Percentiles rank a stretch among this genome's conserved stretches.
phyloP scores from a whole-genome alignment of 2,113 vertebrate genomes.

The Psammodynastes pulverulentus region DNA sequence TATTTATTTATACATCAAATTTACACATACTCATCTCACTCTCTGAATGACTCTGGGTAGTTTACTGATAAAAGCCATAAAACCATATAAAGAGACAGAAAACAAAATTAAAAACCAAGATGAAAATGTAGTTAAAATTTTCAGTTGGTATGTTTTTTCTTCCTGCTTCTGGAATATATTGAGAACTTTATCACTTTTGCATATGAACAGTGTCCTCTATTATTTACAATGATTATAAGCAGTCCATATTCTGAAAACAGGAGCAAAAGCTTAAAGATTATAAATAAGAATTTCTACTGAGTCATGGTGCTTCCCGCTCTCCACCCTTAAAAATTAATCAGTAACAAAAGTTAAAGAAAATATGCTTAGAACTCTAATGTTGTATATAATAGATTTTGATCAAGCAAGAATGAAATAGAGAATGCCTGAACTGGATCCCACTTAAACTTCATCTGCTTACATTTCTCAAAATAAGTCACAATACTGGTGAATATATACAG shows the following conservation, averaged over 20 bases:
- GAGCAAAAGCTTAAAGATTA: slow-evolving; percentile 1
- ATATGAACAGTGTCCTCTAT: not conserved
- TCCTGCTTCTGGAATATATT: not conserved
- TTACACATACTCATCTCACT: not conserved
- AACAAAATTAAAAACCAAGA: not conserved
- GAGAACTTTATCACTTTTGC: not conserved
- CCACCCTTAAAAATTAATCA: slow-evolving; percentile 4
- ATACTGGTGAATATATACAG: slow-evolving; percentile 62
- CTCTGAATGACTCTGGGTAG: not conserved
- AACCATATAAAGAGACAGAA: not conserved
- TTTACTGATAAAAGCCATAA: not conserved
- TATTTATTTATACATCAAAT: not conserved
- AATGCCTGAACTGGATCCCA: slow-evolving; percentile 67
- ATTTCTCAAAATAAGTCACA: slow-evolving; percentile 66
- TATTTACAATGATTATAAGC: not conserved
- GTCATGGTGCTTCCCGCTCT: not conserved
- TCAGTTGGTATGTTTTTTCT: not conserved
- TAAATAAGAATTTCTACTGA: not conserved
- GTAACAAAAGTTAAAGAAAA: slow-evolving; percentile 39
- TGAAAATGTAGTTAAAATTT: not conserved
- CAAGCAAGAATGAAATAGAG: slow-evolving; percentile 59
- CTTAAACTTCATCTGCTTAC: slow-evolving; percentile 69
- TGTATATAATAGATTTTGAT: slow-evolving; percentile 37
- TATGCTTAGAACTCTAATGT: slow-evolving; percentile 44
- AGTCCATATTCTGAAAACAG: not conserved